phyloP scores from a whole-genome alignment of 2,113 vertebrate genomes.

The Oceanites oceanicus region DNA sequence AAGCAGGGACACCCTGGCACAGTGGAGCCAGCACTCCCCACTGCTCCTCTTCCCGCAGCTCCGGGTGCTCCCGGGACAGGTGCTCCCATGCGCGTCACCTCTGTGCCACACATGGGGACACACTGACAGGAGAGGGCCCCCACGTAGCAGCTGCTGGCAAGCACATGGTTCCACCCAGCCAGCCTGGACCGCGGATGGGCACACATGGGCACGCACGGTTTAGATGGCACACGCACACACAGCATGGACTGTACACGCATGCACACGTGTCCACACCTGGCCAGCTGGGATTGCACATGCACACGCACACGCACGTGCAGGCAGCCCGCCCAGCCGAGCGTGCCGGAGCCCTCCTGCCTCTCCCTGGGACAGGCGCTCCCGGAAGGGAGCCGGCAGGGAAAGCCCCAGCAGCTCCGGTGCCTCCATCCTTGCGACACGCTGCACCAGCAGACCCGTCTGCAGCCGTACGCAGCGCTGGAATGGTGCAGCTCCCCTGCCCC shows the following conservation, averaged over 20 bases:
- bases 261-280: not conserved
- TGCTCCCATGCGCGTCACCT: not conserved
- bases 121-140: accelerated
- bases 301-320: not conserved
- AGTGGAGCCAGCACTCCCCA: not conserved
- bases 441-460: not conserved
- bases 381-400: not conserved
- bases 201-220: not conserved
- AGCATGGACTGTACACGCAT: not conserved
- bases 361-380: not conserved
- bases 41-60: not conserved
- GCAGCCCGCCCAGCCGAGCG: not conserved
- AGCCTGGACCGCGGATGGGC: not conserved
- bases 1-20: accelerated
- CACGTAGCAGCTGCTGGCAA: not conserved
- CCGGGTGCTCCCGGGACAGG: accelerated
- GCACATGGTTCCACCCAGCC: accelerated
- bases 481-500: accelerated
- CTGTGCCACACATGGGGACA: accelerated
- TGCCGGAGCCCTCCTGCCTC: not conserved
- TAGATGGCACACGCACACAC: not conserved
- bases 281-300: not conserved
- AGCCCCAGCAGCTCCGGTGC: not conserved
- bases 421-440: accelerated
- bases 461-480: accelerated